Evolutionary conservation across 1,140 invertebrate genomes (phyloP).

Genomic region (Phortica variegata): DNA sequence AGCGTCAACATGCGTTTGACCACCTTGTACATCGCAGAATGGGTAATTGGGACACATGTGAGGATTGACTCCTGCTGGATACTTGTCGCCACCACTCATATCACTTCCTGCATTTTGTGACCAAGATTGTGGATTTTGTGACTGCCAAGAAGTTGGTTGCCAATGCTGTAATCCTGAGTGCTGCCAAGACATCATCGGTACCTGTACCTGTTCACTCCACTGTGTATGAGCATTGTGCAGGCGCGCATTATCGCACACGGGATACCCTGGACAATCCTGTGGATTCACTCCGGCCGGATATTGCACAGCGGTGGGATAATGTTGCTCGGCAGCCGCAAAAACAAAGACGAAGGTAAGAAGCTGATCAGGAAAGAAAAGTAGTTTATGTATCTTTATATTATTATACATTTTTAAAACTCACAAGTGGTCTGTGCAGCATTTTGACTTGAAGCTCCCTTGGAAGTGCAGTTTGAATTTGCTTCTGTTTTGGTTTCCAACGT

Average conservation of each 20-base stretch:
- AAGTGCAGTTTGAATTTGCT: too few relatives aligned
- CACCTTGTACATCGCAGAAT: constrained; percentile 29
- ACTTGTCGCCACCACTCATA: constrained; percentile 22
- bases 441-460: too few relatives aligned
- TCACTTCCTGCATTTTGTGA: background rate
- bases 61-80: constrained; percentile 40
- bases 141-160: background rate
- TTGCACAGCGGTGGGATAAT: constrained; percentile 19
- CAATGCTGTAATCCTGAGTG: constrained; percentile 1
- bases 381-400: too few relatives aligned
- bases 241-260: constrained; percentile 36
- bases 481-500: too few relatives aligned
- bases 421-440: too few relatives aligned
- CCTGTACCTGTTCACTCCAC: too few relatives aligned
- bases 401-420: too few relatives aligned
- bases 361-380: too few relatives aligned
- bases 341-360: constrained; percentile 17
- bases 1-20: too few relatives aligned
- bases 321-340: constrained; percentile 15
- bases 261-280: constrained; percentile 34
- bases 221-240: constrained; percentile 21
- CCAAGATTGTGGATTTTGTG: background rate
- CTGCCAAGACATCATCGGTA: too few relatives aligned
- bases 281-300: constrained; percentile 31
- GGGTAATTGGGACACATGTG: constrained; percentile 44